Base-by-base conservation (phyloP, 2,888 invertebrate genomes). In the Teleiodes luculella region DNA sequence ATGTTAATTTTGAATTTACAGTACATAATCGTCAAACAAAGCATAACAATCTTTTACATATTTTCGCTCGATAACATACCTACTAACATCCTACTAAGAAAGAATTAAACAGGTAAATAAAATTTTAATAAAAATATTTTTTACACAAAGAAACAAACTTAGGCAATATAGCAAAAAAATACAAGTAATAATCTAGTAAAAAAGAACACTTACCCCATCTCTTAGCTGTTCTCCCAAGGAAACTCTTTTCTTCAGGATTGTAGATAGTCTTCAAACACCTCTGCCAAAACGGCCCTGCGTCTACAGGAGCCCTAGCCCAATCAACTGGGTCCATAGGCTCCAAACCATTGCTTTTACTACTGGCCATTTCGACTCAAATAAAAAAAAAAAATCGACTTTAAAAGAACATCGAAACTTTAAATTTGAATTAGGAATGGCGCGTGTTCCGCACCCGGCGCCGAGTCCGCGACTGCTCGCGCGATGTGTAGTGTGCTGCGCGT, bases 141-240 rank as follows among this genome's bases (percentile, higher is more conserved):
- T 24, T 3, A 6, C 6, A 24, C 3, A 24, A 24, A 4, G 3
- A 24, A n/a, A n/a, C n/a, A n/a, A n/a, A n/a, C n/a, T n/a, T n/a
- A n/a, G n/a, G n/a, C n/a, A n/a, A n/a, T n/a, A n/a, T n/a, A n/a
- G n/a, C n/a, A n/a, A n/a, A n/a, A n/a, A n/a, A n/a, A n/a, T n/a
- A n/a, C n/a, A n/a, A n/a, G n/a, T n/a, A n/a, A n/a, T n/a, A n/a
- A n/a, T n/a, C n/a, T n/a, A n/a, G n/a, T n/a, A n/a, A n/a, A n/a
- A n/a, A 41, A 18, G 11, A 41, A 18, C 18, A 74, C 87, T 83
- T 62, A 88, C 88, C 88, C 88, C 88, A 88, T 76, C 86, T 64
- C 55, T 84, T 84, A 30, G 86, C 76, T 37, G 88, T 88, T 16
- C 88, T 66, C 28, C 88, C 88, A 20, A 87, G 68, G 57, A 86